Base-by-base conservation (phyloP, 2,113 vertebrate genomes). In the Oryzias melastigma region DNA sequence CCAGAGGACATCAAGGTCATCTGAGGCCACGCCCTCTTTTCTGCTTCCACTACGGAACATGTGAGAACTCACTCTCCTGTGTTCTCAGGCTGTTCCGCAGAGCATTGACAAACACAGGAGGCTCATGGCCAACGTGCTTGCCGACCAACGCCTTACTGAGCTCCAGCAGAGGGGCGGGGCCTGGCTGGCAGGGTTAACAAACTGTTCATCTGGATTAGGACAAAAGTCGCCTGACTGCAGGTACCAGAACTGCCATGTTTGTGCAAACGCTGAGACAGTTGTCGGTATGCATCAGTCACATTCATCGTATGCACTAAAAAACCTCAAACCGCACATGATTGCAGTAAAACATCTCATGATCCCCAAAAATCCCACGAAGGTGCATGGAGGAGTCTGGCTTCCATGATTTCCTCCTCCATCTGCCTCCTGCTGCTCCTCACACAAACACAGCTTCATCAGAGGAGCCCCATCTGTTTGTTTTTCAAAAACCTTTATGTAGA, bases 131-230 rank as follows among this genome's bases (percentile, higher is more conserved):
- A 92, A 90, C 62, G 92, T 96, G 45, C 85, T 96, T 56, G 91
- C 89, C 16, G 93, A 96, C 83, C 90, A 93, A 14, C 87, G 92
- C 35, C 59, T 96, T 46, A 93, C 91, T 0, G 91, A 91, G 3
- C 89, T 95, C 29, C 95, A 96, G 84, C 88, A 90, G 60, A 91
- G 91, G 2, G 95, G 95, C 4, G 95, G 94, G 3, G 91, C 94
- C 25, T 93, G 93, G 89, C 85, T 96, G 18, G 94, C 94, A n/a
- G 92, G 90, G 20, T 80, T 96, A 58, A 90, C 90, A 69, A 92
- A 88, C 47, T 84, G 88, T 14, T n/a, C 84, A 0, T 62, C 90
- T 14, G 89, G 87, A 54, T 65, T 89, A 62, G 86, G 87, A 7
- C 85, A 90, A 27, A 87, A 73, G 52, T 92, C 91, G 10, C 90